phyloP scores from a whole-genome alignment of 2,888 invertebrate genomes.

The Oscheius sp. region DNA sequence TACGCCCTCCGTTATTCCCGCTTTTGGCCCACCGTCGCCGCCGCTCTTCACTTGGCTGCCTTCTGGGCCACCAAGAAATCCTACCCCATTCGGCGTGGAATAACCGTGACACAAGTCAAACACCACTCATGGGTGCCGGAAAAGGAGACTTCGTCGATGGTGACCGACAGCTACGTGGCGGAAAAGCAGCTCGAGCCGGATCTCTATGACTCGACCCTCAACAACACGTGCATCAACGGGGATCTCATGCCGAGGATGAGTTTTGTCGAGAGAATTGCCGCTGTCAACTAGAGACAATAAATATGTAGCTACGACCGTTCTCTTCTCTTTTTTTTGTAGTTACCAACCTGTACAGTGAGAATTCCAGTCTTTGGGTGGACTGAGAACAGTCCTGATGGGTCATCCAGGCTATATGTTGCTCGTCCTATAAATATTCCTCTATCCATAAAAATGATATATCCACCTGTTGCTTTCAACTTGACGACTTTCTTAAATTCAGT shows the following conservation, averaged over 20 bases:
- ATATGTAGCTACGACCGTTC: not conserved
- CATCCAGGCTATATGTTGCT: constrained; percentile 45
- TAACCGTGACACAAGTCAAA: not conserved
- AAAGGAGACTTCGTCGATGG: not conserved
- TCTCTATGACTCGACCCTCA: constrained; percentile 10
- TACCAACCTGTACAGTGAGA: constrained; percentile 42
- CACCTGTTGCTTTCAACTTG: constrained; percentile 30
- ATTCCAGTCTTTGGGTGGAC: constrained; percentile 56
- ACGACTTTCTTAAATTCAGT: constrained; percentile 16
- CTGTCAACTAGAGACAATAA: not conserved
- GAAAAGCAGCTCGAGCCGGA: constrained; percentile 15
- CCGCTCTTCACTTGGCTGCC: not conserved
- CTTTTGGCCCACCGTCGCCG: constrained; percentile 1
- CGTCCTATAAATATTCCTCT: not conserved
- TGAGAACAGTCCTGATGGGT: constrained; percentile 50
- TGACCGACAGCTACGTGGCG: not conserved
- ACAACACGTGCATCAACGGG: not conserved
- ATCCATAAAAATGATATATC: not conserved
- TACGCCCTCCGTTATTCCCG: constrained; percentile 25
- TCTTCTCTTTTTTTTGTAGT: not conserved
- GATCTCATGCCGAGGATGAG: constrained; percentile 19
- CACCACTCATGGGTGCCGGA: not conserved
- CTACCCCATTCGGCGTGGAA: not conserved
- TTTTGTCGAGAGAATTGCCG: not conserved
- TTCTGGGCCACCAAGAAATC: not conserved